A percentile compares a stretch with the other conserved stretches of the same genome.
Conservation (phyloP, 1,140 invertebrate species). For the Venturia canescens region DNA sequence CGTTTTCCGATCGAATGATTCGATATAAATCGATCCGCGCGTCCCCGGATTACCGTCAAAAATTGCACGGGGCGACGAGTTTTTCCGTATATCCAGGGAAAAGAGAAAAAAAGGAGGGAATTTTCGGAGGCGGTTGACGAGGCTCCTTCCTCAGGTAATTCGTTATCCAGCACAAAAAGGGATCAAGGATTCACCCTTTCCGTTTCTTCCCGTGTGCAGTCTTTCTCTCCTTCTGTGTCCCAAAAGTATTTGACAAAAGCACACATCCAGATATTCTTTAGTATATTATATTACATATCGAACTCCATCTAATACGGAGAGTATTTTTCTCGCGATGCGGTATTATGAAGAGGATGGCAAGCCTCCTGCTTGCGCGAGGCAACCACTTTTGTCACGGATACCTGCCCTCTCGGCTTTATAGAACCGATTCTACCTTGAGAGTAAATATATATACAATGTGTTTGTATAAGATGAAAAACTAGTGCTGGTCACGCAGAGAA, state of each 20-base stretch:
- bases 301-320: not conserved
- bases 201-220: conserved; percentile 1
- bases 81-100: conserved; percentile 13
- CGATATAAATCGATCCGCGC: conserved; percentile 47
- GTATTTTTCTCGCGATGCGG: conserved; percentile 10
- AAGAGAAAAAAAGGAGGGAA: not conserved
- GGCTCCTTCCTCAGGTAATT: not conserved
- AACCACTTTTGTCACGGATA: conserved; percentile 52
- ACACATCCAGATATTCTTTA: conserved; percentile 31
- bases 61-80: conserved; percentile 12
- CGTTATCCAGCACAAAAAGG: not conserved
- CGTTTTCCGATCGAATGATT: conserved; percentile 31
- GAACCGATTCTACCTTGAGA: not conserved
- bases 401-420: conserved; percentile 48
- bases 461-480: conserved; percentile 7
- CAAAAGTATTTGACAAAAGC: not conserved
- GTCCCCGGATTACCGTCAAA: not conserved
- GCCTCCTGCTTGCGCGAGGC: conserved; percentile 37
- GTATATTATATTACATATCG: conserved; percentile 16
- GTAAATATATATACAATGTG: not conserved
- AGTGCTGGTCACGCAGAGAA: conserved; percentile 8
- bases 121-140: not conserved
- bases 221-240: not conserved
- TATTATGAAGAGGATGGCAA: not conserved
- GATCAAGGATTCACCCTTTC: not conserved